These are phyloP conservation scores for Ahaetulla prasina DNA, from an alignment of 2,113 vertebrate genomes.

Conservation along the genomic window DNA sequence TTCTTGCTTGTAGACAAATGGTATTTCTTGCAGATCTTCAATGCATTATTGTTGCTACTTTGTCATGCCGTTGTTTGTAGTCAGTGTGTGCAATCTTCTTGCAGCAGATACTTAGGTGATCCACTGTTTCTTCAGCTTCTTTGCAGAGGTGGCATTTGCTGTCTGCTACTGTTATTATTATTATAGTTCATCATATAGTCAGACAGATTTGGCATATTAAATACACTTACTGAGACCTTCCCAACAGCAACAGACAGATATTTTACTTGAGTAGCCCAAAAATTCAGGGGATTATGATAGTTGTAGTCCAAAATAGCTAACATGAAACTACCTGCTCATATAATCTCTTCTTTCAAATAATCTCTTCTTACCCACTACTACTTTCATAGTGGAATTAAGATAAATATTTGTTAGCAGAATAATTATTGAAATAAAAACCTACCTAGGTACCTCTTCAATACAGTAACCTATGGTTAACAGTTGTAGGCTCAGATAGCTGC, in stretches of 20 bases:
- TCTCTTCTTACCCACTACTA: background rate
- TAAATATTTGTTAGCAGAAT: background rate
- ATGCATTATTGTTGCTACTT: background rate
- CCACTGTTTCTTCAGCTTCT: background rate
- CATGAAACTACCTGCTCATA: background rate
- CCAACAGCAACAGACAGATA: background rate
- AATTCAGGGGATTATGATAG: background rate
- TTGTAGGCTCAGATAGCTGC: background rate
- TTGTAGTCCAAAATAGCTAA: background rate
- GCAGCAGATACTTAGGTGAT: background rate
- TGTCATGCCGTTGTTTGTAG: background rate
- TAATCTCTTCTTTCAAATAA: background rate
- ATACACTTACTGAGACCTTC: background rate
- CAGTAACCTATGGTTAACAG: background rate
- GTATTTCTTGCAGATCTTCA: background rate
- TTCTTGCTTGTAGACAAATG: background rate
- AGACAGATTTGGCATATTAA: background rate
- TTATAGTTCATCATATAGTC: background rate
- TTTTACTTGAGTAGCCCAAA: background rate
- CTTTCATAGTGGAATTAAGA: background rate
- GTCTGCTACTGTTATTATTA: background rate
- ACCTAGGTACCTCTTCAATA: background rate
- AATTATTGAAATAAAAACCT: background rate
- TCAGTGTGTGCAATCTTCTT: background rate
- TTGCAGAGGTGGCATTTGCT: background rate